Percentiles rank a stretch among this genome's conserved stretches.
These are phyloP conservation scores for Trichosurus vulpecula DNA, from an alignment of 2,797 vertebrate genomes.

Conservation along the genomic window DNA sequence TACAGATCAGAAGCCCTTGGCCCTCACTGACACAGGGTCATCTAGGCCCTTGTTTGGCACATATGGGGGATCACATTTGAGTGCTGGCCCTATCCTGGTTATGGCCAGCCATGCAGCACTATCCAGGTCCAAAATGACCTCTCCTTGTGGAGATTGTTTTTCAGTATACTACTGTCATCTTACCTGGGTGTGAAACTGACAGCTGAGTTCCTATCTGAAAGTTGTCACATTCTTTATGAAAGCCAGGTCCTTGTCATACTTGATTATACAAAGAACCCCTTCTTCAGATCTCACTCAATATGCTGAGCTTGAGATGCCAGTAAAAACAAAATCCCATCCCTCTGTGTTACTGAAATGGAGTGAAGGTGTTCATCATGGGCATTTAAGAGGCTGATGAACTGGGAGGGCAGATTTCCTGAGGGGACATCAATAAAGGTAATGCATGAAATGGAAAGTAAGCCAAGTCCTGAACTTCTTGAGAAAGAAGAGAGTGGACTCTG, in stretches of 20 bases:
- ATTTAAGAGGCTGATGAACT: background rate
- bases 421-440: background rate
- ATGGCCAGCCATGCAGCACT: background rate
- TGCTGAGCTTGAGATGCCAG: background rate
- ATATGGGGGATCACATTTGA: background rate
- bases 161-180: background rate
- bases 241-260: background rate
- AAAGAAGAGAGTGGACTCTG: background rate
- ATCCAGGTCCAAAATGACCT: background rate
- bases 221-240: background rate
- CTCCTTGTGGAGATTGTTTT: background rate
- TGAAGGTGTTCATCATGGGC: background rate
- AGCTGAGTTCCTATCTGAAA: background rate
- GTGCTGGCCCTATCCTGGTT: background rate
- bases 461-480: background rate
- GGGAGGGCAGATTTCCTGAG: background rate
- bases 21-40: background rate
- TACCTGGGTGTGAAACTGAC: background rate
- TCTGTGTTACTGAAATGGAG: background rate
- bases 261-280: background rate
- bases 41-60: background rate
- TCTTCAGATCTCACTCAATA: background rate
- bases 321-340: background rate
- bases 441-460: background rate
- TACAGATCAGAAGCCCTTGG: background rate